Evolutionary conservation across 2,113 vertebrate species (phyloP), one percentile per base, ranked within the genome.

Genomic region (Podocnemis expansa): DNA sequence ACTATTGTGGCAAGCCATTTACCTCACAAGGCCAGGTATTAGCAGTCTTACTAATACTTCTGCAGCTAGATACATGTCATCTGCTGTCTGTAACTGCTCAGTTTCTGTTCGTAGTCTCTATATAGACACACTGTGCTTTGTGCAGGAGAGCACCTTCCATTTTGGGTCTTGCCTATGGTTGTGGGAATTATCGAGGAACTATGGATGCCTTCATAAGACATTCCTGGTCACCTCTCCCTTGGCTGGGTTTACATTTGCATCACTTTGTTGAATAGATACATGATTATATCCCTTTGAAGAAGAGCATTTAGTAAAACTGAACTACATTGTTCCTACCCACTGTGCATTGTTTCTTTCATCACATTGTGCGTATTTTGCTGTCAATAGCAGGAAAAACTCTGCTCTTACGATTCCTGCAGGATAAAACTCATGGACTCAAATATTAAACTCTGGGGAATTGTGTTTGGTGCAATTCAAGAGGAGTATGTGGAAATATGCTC

Each of bases 401-500:
- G 38, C 41, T 43, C 70, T 25, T 24, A 43, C 21, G 21, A 25
- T 73, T 73, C 22, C 70, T 73, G n/a, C 38, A 73, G 16, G 27
- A 8, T 84, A 31, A 67, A 67, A 49, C 47, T 67, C 54, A 34
- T 49, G 27, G 78, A 8, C 78, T 1, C 70, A 1, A 0, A 84
- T 25, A 8, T 29, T 2, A 14, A 60, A 7, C 56, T 2, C 4
- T 79, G 24, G 27, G 2, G n/a, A 22, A 2, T 29, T 4, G 6
- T 10, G 3, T 9, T 27, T 56, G 22, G 13, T 58, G 0, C 2
- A 34, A 58, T 7, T 45, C 5, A 10, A 0, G 51, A 45, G 58
- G 27, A 78, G 70, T 49, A 8, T 0, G 2, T 25, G 6, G 21
- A 43, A 16, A 2, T 45, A 1, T 0, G 0, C 10, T 11, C 49